A percentile compares a stretch with the other conserved stretches of the same genome.
Evolutionary conservation across 2,888 invertebrate species (phyloP).

Genomic region (Napeogenes sylphis): DNA sequence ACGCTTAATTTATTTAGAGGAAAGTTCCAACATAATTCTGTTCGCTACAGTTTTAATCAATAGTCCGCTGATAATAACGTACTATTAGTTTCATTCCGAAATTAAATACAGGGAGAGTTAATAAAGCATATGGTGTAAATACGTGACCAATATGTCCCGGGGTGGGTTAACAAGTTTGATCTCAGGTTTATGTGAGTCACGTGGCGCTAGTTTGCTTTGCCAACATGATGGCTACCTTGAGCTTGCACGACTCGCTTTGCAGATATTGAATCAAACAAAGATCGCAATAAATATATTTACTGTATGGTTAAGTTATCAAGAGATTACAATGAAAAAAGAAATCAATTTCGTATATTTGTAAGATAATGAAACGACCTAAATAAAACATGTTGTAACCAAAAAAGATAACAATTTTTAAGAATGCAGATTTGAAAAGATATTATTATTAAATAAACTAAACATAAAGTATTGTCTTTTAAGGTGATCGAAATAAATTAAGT

Average conservation of each 20-base stretch:
- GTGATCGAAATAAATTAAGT: no score
- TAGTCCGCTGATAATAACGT: conserved; percentile 5
- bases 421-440: no score
- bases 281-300: conserved; percentile 50
- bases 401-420: no score
- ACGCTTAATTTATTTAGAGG: background rate
- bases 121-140: conserved; percentile 62
- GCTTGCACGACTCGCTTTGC: conserved; percentile 47
- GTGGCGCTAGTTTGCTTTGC: conserved; percentile 67
- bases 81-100: conserved; percentile 46
- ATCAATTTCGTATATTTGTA: no score
- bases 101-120: conserved; percentile 64
- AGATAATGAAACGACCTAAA: no score
- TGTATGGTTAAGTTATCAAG: conserved; percentile 29
- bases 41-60: conserved; percentile 4
- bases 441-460: no score
- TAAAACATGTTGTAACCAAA: no score
- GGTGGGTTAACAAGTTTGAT: conserved; percentile 47
- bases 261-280: conserved; percentile 61
- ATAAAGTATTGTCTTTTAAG: no score
- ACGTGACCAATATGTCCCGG: conserved; percentile 72
- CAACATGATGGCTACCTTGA: conserved; percentile 64
- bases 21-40: background rate
- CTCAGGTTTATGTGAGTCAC: conserved; percentile 66
- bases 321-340: no score